A percentile compares a stretch with the other conserved stretches of the same genome.
Evolutionary conservation across 2,888 invertebrate genomes (phyloP).

Genomic region (Disparrhopalites patrizii): DNA sequence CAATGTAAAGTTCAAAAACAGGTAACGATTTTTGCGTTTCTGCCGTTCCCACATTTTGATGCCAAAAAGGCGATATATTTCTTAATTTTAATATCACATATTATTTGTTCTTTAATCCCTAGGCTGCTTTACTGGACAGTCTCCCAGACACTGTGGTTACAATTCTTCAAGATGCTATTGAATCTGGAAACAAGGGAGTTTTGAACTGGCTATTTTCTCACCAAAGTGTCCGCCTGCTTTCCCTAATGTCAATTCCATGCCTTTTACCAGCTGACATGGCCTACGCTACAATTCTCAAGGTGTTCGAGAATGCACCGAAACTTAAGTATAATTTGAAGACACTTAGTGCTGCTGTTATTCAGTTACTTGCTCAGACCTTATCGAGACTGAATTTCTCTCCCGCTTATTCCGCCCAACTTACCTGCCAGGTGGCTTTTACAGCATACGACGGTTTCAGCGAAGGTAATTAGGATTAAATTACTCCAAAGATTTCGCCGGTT

Average conservation of each 20-base stretch:
- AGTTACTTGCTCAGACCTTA: constrained; percentile 58
- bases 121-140: constrained; percentile 82
- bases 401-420: constrained; percentile 57
- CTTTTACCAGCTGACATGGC: constrained; percentile 83
- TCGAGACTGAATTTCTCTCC: constrained; percentile 52
- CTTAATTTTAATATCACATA: too few species aligned
- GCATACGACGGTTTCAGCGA: constrained; percentile 57
- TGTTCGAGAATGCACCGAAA: constrained; percentile 55
- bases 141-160: constrained; percentile 85
- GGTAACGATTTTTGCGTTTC: constrained; percentile 54
- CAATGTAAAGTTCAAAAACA: constrained; percentile 85
- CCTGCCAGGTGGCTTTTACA: constrained; percentile 64
- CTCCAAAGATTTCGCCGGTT: not conserved
- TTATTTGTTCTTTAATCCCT: constrained; percentile 39
- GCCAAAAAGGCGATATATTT: not conserved
- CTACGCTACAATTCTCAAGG: constrained; percentile 82
- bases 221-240: constrained; percentile 72
- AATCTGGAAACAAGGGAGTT: constrained; percentile 84
- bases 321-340: constrained; percentile 58
- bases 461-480: constrained; percentile 48
- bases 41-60: not conserved
- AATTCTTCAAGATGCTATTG: constrained; percentile 88
- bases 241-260: constrained; percentile 77
- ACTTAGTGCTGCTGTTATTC: constrained; percentile 60
- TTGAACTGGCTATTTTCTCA: constrained; percentile 86